Conservation (phyloP, 1,140 invertebrate genomes). For the Augochlora pura region DNA sequence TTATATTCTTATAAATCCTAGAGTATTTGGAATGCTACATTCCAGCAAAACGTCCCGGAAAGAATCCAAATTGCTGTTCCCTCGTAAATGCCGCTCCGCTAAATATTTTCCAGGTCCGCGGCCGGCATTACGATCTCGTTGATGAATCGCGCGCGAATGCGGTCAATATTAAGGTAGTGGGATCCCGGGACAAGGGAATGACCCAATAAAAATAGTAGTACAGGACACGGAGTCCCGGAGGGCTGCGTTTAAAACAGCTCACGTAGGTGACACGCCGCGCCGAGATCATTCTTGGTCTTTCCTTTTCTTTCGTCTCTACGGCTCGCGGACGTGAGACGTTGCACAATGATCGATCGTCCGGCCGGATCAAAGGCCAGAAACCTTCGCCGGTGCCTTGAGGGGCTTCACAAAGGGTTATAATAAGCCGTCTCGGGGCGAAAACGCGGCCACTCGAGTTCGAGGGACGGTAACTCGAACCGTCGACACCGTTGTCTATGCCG, state of each 20-base stretch:
- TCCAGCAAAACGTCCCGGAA: no score
- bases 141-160: no score
- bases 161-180: no score
- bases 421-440: conserved; percentile 57
- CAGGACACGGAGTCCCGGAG: conserved; percentile 28
- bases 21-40: no score
- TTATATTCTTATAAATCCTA: no score
- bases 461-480: conserved; percentile 23
- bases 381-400: conserved; percentile 17
- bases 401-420: conserved; percentile 65
- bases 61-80: no score
- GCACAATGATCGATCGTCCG: conserved; percentile 26
- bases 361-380: conserved; percentile 39
- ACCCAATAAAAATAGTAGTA: conserved; percentile 42
- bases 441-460: conserved; percentile 23
- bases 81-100: no score
- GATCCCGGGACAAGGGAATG: background rate
- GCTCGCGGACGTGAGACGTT: conserved; percentile 3
- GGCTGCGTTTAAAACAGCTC: conserved; percentile 54
- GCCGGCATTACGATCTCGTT: no score
- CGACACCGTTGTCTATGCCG: background rate
- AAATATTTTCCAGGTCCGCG: no score
- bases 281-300: conserved; percentile 18
- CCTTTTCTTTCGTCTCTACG: background rate
- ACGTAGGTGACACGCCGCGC: conserved; percentile 31